Base-by-base conservation (phyloP, 2,113 vertebrate species). In the Scomber scombrus region DNA sequence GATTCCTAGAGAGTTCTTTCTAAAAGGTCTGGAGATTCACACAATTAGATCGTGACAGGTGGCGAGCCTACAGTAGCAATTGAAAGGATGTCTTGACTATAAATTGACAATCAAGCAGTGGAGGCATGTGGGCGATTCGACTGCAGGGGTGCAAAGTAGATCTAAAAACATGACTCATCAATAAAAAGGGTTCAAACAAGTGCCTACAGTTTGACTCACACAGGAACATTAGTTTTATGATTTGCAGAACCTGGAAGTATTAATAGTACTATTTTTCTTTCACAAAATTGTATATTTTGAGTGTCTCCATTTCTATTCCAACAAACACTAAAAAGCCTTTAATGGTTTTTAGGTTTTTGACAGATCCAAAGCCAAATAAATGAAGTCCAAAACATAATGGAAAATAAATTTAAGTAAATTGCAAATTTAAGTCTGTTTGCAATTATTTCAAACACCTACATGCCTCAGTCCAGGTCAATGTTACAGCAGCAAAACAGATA, bases 31-130 rank as follows among this genome's bases (percentile, higher is more conserved):
- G 18, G 1, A 15, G 46, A 64, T 18, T 58, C 23, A 49, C 18
- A 46, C 9, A n/a, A n/a, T n/a, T 40, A 49, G 65, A 60, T 70
- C 70, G 1, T 47, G 21, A 11, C 64, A 70, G 70, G 79, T 54
- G 84, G 46, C 58, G 51, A 51, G 71, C 12, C 15, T 57, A 1
- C 12, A 75, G 82, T 79, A 80, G 56, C 51, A 68, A 72, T 11
- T 68, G 55, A 82, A 75, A 71, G 57, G 66, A 54, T 40, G 55
- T 34, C 7, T n/a, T 14, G 45, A 52, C 63, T 61, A n/a, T 61
- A 40, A 73, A 66, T 29, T 23, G 56, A 71, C 47, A 45, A 49
- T 73, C 21, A 29, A 66, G 54, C 40, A 52, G 54, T 3, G n/a
- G 40, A 47, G 23, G 58, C 64, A 60, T 26, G 65, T 51, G 29